These are phyloP conservation scores for honey bee (Apis mellifera) DNA, from an alignment of 1,140 invertebrate species.

Conservation along the genomic window Amel_HAv3.1 CM009937.2:1864501-1865000, in stretches of 20 bases:
- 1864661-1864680: too few species aligned
- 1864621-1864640: too few species aligned
- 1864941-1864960: neutral
- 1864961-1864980: constrained; percentile 71
- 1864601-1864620: too few species aligned
- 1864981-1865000: constrained; percentile 77
- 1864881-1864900: too few species aligned
- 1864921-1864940: neutral
- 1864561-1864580: too few species aligned
- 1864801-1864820: constrained; percentile 9
- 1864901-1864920: too few species aligned
- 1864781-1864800: neutral
- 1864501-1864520: too few species aligned
- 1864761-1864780: constrained; percentile 14
- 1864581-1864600: too few species aligned
- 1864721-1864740: neutral
- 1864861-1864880: constrained; percentile 33
- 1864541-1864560: too few species aligned
- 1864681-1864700: neutral
- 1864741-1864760: neutral
- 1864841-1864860: constrained; percentile 31
- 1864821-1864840: constrained; percentile 35
- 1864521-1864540: too few species aligned
- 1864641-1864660: too few species aligned
- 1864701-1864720: too few species aligned